Conservation (phyloP, 2,113 vertebrate genomes). For the Carassius auratus region DNA sequence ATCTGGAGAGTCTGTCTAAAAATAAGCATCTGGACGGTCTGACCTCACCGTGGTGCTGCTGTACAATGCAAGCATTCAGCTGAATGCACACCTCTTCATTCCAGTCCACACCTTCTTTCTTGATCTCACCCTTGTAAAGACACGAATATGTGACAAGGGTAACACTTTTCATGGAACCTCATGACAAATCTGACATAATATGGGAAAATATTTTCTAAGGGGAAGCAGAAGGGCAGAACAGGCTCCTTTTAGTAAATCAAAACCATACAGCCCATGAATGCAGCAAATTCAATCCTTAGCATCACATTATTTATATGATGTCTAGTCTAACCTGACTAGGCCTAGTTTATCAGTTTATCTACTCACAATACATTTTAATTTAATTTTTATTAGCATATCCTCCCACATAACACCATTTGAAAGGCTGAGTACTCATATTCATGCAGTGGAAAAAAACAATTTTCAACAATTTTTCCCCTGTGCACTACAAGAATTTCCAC, state of each 20-base stretch:
- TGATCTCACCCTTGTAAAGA: background rate
- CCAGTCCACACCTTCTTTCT: constrained; percentile 29
- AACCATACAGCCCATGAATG: background rate
- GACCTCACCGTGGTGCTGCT: constrained; percentile 51
- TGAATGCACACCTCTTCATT: constrained; percentile 47
- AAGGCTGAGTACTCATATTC: no score
- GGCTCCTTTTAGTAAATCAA: background rate
- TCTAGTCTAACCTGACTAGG: no score
- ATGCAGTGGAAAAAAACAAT: no score
- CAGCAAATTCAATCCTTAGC: no score
- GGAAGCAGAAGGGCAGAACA: background rate
- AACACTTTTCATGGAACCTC: background rate
- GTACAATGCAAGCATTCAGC: constrained; percentile 66
- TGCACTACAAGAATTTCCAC: background rate
- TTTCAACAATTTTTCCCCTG: background rate
- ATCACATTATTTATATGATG: no score
- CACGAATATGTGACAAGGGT: constrained; percentile 10
- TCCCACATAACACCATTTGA: no score
- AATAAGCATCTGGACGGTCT: constrained; percentile 50
- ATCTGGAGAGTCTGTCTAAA: constrained; percentile 50
- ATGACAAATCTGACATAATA: background rate
- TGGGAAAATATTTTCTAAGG: background rate
- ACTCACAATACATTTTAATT: no score
- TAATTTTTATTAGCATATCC: no score
- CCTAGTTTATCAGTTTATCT: no score